A percentile compares a stretch with the other conserved stretches of the same genome.
Conservation (phyloP, 2,113 vertebrate species). For the Tyto alba region DNA sequence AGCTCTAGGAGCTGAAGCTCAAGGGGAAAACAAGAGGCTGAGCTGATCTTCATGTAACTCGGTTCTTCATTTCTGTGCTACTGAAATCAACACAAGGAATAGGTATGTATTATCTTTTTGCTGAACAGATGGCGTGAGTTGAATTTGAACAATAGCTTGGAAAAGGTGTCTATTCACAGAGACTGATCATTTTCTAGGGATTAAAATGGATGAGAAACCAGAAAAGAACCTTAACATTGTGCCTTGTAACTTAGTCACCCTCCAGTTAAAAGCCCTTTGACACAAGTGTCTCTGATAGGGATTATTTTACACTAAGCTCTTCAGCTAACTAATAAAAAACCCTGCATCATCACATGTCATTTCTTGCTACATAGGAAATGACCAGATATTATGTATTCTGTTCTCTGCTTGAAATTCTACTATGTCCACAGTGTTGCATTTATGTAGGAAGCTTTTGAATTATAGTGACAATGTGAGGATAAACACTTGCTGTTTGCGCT, state of each 20-base stretch:
- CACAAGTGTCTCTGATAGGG: background rate
- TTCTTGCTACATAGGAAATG: background rate
- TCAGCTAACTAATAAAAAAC: background rate
- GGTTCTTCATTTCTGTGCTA: background rate
- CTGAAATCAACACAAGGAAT: background rate
- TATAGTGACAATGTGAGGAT: background rate
- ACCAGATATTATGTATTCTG: background rate
- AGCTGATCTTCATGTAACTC: background rate
- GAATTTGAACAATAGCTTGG: background rate
- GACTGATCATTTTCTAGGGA: background rate
- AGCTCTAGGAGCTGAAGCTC: background rate
- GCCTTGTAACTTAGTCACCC: background rate
- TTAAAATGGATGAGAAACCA: background rate
- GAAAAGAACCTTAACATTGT: background rate
- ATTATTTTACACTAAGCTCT: background rate
- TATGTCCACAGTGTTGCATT: background rate
- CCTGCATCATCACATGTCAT: background rate
- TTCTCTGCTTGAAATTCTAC: background rate
- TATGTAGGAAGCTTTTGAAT: background rate
- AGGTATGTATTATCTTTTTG: background rate
- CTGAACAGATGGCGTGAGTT: background rate
- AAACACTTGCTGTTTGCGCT: background rate
- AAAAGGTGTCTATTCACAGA: background rate
- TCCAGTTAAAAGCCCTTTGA: background rate
- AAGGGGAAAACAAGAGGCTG: background rate